Percentiles rank a stretch among this genome's conserved stretches.
These are phyloP conservation scores for Boleophthalmus pectinirostris DNA, from an alignment of 2,113 vertebrate species.

Conservation along the genomic window DNA sequence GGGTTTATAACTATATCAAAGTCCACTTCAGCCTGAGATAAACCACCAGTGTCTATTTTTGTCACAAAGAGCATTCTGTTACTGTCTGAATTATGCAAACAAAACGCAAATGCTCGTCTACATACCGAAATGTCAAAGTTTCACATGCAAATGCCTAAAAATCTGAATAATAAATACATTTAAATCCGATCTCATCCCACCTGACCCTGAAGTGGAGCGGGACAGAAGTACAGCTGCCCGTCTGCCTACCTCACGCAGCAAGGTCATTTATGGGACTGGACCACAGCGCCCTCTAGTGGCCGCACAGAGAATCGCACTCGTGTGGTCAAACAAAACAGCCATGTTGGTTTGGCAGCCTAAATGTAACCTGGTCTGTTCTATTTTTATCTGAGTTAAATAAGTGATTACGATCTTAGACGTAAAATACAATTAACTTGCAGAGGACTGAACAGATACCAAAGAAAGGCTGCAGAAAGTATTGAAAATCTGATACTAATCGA, in stretches of 20 bases:
- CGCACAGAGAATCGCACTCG: conserved; percentile 2
- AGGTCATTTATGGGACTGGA: conserved; percentile 67
- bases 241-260: conserved; percentile 55
- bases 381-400: neutral
- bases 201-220: conserved; percentile 9
- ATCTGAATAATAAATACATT: neutral
- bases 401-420: too few relatives aligned
- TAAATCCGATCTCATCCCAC: conserved; percentile 14
- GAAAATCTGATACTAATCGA: too few relatives aligned
- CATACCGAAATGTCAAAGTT: neutral
- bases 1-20: neutral
- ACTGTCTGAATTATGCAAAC: conserved; percentile 49
- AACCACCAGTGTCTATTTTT: conserved; percentile 14
- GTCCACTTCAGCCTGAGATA: neutral
- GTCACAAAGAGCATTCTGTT: conserved; percentile 30
- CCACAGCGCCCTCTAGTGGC: conserved; percentile 68
- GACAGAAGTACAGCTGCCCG: conserved; percentile 4
- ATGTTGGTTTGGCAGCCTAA: neutral
- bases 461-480: too few relatives aligned
- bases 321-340: neutral
- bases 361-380: neutral
- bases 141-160: neutral
- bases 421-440: too few relatives aligned
- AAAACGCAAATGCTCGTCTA: conserved; percentile 50
- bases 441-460: too few relatives aligned